Evolutionary conservation across 2,113 vertebrate species (phyloP).

Genomic region (Nasalis larvatus): DNA sequence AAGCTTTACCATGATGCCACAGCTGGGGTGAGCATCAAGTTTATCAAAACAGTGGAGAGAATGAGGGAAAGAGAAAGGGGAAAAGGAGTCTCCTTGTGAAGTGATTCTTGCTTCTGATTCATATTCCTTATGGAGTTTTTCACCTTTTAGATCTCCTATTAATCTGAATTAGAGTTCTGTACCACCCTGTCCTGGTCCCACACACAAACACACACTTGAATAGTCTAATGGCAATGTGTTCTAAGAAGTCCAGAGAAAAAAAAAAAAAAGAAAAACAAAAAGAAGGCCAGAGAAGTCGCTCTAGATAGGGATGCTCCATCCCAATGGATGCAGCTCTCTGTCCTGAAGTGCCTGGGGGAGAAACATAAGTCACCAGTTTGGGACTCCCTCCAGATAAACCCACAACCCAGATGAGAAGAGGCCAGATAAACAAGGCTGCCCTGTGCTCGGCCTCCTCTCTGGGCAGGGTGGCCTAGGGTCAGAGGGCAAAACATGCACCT

Average conservation of each 20-base stretch:
- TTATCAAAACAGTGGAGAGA: neutral
- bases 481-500: neutral
- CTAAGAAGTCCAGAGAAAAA: neutral
- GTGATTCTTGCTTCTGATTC: neutral
- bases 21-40: neutral
- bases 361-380: neutral
- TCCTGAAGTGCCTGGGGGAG: neutral
- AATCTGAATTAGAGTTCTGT: neutral
- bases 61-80: neutral
- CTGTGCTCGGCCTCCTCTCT: neutral
- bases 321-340: neutral
- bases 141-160: neutral
- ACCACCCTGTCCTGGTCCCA: too few species aligned
- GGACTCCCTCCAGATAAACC: neutral
- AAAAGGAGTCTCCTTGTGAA: neutral
- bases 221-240: neutral
- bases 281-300: neutral
- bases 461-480: neutral
- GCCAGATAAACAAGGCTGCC: neutral
- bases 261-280: too few species aligned
- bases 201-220: neutral
- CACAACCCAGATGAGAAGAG: neutral
- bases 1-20: neutral
- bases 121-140: neutral
- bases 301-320: too few species aligned